Percentiles rank a stretch among this genome's conserved stretches.
These are phyloP conservation scores for Myiagra hebetior DNA, from an alignment of 2,113 vertebrate genomes.

Conservation along the genomic window DNA sequence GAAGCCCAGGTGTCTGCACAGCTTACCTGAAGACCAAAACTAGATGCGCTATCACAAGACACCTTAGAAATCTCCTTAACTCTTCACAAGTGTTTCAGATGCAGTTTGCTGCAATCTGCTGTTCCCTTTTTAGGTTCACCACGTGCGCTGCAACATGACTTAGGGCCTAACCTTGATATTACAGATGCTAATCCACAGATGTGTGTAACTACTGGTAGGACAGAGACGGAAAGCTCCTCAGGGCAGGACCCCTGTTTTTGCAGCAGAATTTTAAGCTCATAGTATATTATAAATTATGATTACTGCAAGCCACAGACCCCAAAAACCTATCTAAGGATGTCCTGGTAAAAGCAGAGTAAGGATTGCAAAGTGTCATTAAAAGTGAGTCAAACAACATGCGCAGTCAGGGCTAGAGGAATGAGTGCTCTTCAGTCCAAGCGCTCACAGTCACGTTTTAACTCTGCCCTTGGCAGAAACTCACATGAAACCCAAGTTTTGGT, in stretches of 20 bases:
- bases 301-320: background rate
- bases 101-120: background rate
- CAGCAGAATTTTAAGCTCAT: background rate
- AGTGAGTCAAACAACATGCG: accelerated
- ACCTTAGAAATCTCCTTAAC: background rate
- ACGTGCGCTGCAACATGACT: background rate
- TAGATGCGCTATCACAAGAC: background rate
- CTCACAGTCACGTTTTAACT: background rate
- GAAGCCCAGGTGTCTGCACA: background rate
- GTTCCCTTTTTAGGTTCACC: background rate
- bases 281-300: background rate
- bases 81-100: background rate
- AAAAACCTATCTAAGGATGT: background rate
- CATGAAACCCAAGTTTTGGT: background rate
- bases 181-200: background rate
- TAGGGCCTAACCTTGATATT: background rate
- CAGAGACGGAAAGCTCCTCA: accelerated
- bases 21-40: background rate
- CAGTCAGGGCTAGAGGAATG: background rate
- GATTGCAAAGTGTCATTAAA: background rate
- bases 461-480: background rate
- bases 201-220: background rate
- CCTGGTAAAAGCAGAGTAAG: background rate
- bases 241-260: background rate
- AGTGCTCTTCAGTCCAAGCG: background rate